Conservation (phyloP, 35 echinoderm and acorn worm genomes). For the Apostichopus californicus region DNA sequence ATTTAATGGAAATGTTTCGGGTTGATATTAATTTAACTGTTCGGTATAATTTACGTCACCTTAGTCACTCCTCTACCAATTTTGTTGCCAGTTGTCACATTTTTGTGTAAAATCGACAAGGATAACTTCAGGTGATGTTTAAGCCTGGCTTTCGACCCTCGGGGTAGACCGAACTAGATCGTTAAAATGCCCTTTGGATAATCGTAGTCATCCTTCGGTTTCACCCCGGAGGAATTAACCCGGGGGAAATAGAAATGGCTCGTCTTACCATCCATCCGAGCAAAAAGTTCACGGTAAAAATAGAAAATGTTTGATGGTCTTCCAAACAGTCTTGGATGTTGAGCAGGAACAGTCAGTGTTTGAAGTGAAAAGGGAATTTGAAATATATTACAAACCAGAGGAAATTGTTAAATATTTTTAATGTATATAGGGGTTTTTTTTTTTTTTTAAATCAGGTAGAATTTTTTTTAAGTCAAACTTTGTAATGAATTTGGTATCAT, state of each 20-base stretch:
- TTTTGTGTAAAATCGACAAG: not conserved
- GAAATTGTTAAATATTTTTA: no score
- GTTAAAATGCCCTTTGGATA: not conserved
- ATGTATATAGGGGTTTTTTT: no score
- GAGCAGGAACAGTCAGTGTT: no score
- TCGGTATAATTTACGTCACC: not conserved
- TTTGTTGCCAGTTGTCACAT: not conserved
- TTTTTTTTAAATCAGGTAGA: no score
- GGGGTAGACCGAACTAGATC: not conserved
- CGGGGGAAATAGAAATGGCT: not conserved
- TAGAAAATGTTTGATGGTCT: no score
- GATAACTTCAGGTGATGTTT: not conserved
- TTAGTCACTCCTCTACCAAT: not conserved
- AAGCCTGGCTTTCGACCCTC: not conserved
- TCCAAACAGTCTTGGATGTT: no score
- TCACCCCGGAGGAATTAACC: not conserved
- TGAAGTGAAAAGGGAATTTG: no score
- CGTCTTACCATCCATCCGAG: not conserved
- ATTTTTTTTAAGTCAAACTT: no score
- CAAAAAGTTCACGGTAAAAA: no score
- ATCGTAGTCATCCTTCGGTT: not conserved
- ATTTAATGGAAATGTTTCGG: not conserved
- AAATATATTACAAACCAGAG: no score
- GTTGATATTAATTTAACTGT: not conserved
- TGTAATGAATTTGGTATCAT: no score